A percentile compares a stretch with the other conserved stretches of the same genome.
These are phyloP conservation scores for Brachystomella parvula DNA, from an alignment of 1,140 invertebrate species.

Conservation along the genomic window DNA sequence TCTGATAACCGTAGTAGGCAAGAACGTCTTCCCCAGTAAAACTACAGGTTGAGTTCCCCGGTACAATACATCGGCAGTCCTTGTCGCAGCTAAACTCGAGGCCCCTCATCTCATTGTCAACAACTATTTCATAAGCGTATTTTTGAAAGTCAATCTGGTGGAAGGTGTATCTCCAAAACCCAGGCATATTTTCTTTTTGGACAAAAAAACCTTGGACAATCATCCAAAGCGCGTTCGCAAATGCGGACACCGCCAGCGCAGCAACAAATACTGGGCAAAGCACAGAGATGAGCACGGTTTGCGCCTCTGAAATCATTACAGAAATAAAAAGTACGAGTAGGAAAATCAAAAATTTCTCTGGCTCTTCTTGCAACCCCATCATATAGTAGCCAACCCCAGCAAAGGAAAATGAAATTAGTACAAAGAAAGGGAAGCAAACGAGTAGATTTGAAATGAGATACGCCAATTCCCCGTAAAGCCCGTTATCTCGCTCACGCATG, in stretches of 20 bases:
- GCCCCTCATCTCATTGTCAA: not conserved
- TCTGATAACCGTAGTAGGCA: not conserved
- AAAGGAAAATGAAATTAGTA: not conserved
- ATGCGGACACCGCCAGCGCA: not conserved
- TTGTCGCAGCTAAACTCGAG: not conserved
- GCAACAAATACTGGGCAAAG: not conserved
- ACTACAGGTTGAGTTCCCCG: not conserved
- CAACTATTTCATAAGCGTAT: not conserved
- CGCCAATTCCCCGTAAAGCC: not conserved
- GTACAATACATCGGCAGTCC: not conserved
- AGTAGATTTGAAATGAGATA: not conserved
- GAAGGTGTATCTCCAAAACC: not conserved
- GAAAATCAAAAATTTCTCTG: constrained; percentile 11
- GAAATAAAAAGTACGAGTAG: not conserved
- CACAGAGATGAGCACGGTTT: constrained; percentile 6
- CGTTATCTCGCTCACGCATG: not conserved
- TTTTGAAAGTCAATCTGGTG: constrained; percentile 5
- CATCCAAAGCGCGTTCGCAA: constrained; percentile 7
- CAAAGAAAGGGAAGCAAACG: not conserved
- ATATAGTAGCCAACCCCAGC: not conserved
- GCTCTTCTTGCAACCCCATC: not conserved
- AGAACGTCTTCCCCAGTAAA: not conserved
- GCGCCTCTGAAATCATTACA: constrained; percentile 1
- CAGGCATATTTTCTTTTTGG: constrained; percentile 9
- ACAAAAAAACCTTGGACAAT: constrained; percentile 10